Base-by-base conservation (phyloP, 2,797 vertebrate species). In the Mormyrus hasselquistii region DNA sequence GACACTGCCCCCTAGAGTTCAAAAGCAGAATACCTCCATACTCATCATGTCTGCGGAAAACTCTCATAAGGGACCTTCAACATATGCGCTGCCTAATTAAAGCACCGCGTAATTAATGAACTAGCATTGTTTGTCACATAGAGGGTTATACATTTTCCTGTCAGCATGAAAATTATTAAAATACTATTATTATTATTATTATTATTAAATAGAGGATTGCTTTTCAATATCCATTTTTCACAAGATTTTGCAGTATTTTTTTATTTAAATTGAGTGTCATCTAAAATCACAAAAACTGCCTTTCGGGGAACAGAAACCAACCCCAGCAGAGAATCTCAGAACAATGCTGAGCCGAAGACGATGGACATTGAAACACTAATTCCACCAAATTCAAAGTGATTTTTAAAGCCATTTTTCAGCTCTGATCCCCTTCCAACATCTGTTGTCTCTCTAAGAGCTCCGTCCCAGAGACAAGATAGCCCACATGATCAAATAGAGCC, bases 401-500 rank as follows among this genome's bases (percentile, higher is more conserved):
- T 84, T 79, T 84, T 84, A 84, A 49, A 84, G 82, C 4, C 49
- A 84, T 49, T 84, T 84, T 25, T 87, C 86, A 87, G 55, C 41
- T 38, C 55, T 25, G 44, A 65, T 87, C 85, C 7, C 86, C n/a
- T 89, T 44, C 49, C 29, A 57, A 79, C 65, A 87, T 87, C 89
- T 89, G 89, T 76, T 87, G 84, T 59, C 62, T 62, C 49, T 82
- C 41, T 25, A 14, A 82, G 50, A 86, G 34, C 84, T 52, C 88
- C n/a, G 62, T 53, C 10, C 22, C 34, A 84, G 38, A 62, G 84
- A 44, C 86, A 88, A 90, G 88, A 50, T 29, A n/a, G 53, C 86
- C 87, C 65, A n/a, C 34, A 87, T 89, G 90, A 91, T 90, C 89
- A 91, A 88, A 89, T 83, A 79, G 87, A 84, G 87, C 52, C 49